Evolutionary conservation across 2,113 vertebrate genomes (phyloP), one percentile per base, ranked within the genome.

Genomic region (Gasterosteus nipponicus): DNA sequence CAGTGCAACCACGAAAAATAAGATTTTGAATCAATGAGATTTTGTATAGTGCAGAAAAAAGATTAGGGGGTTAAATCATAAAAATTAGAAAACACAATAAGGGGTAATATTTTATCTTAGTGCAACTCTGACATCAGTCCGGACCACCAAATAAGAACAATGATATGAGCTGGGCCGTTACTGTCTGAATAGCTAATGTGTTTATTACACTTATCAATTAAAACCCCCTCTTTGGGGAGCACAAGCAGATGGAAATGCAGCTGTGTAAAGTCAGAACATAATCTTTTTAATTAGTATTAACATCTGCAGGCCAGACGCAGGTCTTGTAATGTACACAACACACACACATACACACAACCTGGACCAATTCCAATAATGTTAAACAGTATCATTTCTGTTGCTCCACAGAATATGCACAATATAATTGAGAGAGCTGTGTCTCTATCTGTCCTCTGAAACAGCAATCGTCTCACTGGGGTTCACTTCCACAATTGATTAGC

Each of bases 191-290:
- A 56, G 69, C 78, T 82, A 86, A 87, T 85, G 79, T 76, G 80
- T 85, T 86, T 82, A 65, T 90, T 86, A 80, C 64, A 85, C 82
- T 91, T 84, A 88, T 91, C 87, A 92, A 90, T 91, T 87, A 91
- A 77, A 75, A 39, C 11, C 16, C 22, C 19, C 38, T 89, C 84
- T 86, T 77, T 44, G 49, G 76, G 81, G 82, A 73, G 65, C 44
- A 44, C 53, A 65, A 84, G 71, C 90, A 90, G 87, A 90, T 88
- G 90, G 90, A 73, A 89, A 88, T 90, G 84, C 88, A 92, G 90
- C 87, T 92, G 87, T 80, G 88, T 61, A 75, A 86, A 85, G 82
- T 85, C 75, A 73, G 67, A 59, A 78, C 74, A 89, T 85, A 56
- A 90, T 87, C 80, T 62, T 65, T 76, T 76, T 65, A 79, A 87